Base-by-base conservation (phyloP, 2,113 vertebrate species). In the Boulengeromyrus knoepffleri region DNA sequence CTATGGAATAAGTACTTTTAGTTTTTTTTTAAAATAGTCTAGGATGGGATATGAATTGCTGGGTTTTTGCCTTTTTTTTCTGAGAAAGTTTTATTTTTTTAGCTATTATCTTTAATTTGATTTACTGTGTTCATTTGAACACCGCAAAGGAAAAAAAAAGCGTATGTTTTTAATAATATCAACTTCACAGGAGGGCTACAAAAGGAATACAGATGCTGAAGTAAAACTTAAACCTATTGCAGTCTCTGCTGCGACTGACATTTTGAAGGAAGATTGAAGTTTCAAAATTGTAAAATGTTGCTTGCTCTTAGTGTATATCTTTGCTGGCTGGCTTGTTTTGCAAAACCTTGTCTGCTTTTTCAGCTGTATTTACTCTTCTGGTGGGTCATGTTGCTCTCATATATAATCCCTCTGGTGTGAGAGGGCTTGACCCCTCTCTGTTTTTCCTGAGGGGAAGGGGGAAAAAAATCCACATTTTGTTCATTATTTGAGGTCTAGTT, bases 371-470 rank as follows among this genome's bases (percentile, higher is more conserved):
- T 58, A 3, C 52, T 80, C 36, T 85, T 85, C 80, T 62, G 36
- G 39, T 27, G 36, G 39, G 50, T 84, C 80, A 58, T 46, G 77
- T 3, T 46, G 89, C 36, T 52, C 9, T 46, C 86, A 85, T 45
- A 46, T 39, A 89, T 56, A n/a, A 36, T 83, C 50, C n/a, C 47
- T 90, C 70, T 88, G 24, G 70, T 46, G 74, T 84, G 50, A 36
- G n/a, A 13, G 80, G 27, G 84, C 66, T 85, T 45, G 85, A 52
- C 86, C 91, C 89, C 19, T n/a, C 52, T 88, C 89, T 27, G 39
- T 90, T 90, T 52, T 56, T 27, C 58, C 47, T 56, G 21, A 13
- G 50, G 56, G 47, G 46, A 56, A 88, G 46, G 36, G 53, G 15
- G 31, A 10, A 10, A 46, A 36, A 46, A 27, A 13, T 49, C 49